A percentile compares a stretch with the other conserved stretches of the same genome.
Evolutionary conservation across 2,797 vertebrate genomes (phyloP).

Genomic region (Gymnothorax reevesii): DNA sequence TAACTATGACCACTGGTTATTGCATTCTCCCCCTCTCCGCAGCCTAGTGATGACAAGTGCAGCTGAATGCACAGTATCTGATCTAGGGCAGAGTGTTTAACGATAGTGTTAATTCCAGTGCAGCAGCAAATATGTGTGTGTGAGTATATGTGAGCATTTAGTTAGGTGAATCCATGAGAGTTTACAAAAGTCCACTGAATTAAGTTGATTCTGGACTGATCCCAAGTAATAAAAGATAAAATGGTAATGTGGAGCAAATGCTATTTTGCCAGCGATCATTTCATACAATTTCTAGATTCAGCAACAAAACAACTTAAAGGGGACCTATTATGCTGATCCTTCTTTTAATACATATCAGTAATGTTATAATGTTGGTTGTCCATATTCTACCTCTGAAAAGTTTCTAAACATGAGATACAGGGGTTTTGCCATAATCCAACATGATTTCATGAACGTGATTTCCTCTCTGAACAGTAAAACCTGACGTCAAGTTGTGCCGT

Average conservation of each 20-base stretch:
- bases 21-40: neutral
- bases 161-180: neutral
- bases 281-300: neutral
- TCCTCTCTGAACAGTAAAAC: too few relatives aligned
- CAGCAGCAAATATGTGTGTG: neutral
- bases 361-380: too few relatives aligned
- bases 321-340: too few relatives aligned
- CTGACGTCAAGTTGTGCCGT: too few relatives aligned
- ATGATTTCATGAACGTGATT: too few relatives aligned
- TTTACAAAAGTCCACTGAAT: neutral
- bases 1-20: neutral
- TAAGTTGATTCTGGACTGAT: neutral
- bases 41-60: neutral
- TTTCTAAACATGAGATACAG: too few relatives aligned
- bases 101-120: neutral
- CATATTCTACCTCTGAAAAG: too few relatives aligned
- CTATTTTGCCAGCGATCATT: neutral
- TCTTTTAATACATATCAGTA: too few relatives aligned
- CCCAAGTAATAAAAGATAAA: slow-evolving; percentile 6
- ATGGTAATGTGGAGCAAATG: neutral
- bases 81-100: neutral
- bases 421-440: too few relatives aligned
- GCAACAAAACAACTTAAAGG: neutral
- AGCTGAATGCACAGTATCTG: neutral
- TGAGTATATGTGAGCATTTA: neutral